Percentiles rank a stretch among this genome's conserved stretches.
Evolutionary conservation across 2,888 invertebrate species (phyloP).

Genomic region (Coelopa pilipes): DNA sequence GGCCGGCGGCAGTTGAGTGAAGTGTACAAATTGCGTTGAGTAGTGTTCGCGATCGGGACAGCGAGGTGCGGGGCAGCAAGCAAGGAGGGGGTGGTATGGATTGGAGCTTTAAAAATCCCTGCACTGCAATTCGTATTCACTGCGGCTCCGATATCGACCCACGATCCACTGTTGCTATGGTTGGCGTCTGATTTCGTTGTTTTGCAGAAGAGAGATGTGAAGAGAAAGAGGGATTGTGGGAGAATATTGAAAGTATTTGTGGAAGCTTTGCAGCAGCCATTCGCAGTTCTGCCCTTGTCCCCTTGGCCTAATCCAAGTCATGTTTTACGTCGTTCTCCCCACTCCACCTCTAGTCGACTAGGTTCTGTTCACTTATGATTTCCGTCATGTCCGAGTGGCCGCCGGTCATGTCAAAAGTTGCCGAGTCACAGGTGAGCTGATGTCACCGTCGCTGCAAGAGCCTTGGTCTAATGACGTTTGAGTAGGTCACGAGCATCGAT

Average conservation of each 20-base stretch:
- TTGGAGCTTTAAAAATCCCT: conserved; percentile 7
- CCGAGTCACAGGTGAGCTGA: too few species aligned
- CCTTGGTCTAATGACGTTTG: too few species aligned
- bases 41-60: conserved; percentile 23
- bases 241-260: neutral
- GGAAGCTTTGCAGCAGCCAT: too few species aligned
- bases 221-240: neutral
- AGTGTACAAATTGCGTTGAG: conserved; percentile 35
- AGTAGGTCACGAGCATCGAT: too few species aligned
- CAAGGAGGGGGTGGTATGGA: neutral
- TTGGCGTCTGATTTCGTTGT: too few species aligned
- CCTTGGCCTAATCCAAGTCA: neutral
- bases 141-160: conserved; percentile 14
- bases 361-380: conserved; percentile 1
- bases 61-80: neutral
- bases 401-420: too few species aligned
- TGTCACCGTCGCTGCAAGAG: neutral
- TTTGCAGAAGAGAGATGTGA: too few species aligned
- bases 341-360: neutral
- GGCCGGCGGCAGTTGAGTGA: conserved; percentile 19
- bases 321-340: neutral
- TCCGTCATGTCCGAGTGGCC: conserved; percentile 3
- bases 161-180: conserved; percentile 30
- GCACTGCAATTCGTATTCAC: conserved; percentile 14
- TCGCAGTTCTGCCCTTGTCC: too few species aligned